Evolutionary conservation across 2,113 vertebrate species (phyloP), one percentile per base, ranked within the genome.

Genomic region (Otus sunia): DNA sequence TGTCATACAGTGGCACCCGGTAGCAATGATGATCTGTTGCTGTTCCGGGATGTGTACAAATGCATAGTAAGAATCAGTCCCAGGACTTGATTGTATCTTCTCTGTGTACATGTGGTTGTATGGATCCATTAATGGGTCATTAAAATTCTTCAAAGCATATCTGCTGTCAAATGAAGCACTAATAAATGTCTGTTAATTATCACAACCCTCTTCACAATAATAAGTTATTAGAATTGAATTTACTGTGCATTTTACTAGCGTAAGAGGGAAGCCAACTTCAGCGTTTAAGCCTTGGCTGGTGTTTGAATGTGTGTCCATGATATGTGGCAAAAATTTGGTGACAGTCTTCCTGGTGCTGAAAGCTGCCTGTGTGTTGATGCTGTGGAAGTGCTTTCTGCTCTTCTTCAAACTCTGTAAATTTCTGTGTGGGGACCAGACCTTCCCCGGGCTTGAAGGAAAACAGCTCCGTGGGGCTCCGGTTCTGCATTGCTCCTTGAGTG

Each of bases 121-220:
- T 80, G 81, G 81, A 73, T 95, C 75, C 87, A 92, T 97, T 96
- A 96, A 74, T 56, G 32, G 89, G 71, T 94, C 86, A 89, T 95
- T 96, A 94, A 94, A 88, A 90, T 92, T 92, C 69, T 88, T 94
- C 77, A 94, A 76, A 94, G 92, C 66, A 18, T 96, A 95, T 95
- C 84, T 95, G 67, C 91, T 90, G 86, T 93, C 95, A 94, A 86
- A 95, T 95, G 92, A 95, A 96, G 77, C 20, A n/a, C 63, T 95
- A 90, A 91, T 96, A 96, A 95, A 88, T 94, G 47, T 64, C 62
- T 92, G 53, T 88, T 96, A 95, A 95, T 96, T 95, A 92, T 64
- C 71, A 74, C 64, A 94, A 12, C 64, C 32, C 45, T 96, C 66
- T 88, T 91, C n/a, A 60, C 50, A 92, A 72, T 85, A 72, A 19